phyloP scores from a whole-genome alignment of 2,797 vertebrate genomes.

The Aselliscus stoliczkanus region DNA sequence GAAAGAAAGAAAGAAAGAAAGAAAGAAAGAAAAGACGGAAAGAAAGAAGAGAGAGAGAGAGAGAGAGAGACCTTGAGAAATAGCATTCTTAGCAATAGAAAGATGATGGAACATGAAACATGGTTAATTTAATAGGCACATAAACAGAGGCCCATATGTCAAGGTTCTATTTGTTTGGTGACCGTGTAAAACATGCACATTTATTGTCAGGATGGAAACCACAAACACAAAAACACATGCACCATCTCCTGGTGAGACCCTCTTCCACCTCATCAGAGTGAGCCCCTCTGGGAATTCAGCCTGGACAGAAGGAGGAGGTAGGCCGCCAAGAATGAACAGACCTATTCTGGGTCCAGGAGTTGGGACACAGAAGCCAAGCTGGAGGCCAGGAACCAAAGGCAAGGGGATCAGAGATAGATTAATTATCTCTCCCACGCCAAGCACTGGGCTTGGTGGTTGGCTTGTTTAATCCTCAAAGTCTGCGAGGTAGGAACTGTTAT shows the following conservation, averaged over 20 bases:
- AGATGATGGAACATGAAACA: neutral
- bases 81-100: neutral
- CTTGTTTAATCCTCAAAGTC: neutral
- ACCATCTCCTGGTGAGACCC: neutral
- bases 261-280: neutral
- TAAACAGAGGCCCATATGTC: slow-evolving; percentile 43
- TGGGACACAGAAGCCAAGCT: neutral
- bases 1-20: fast-evolving
- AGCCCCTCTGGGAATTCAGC: neutral
- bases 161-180: slow-evolving; percentile 50
- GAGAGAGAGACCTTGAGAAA: neutral
- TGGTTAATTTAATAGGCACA: neutral
- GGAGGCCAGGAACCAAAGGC: neutral
- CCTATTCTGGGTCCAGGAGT: neutral
- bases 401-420: neutral
- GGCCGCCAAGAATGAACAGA: neutral
- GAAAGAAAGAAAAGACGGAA: neutral
- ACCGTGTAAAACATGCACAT: neutral
- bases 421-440: too few relatives aligned
- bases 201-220: slow-evolving; percentile 11
- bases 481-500: neutral
- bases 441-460: neutral
- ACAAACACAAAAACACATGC: slow-evolving; percentile 11
- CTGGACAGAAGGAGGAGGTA: neutral
- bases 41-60: too few relatives aligned